phyloP scores from a whole-genome alignment of 2,888 invertebrate genomes.

The Cataglyphis livida region DNA sequence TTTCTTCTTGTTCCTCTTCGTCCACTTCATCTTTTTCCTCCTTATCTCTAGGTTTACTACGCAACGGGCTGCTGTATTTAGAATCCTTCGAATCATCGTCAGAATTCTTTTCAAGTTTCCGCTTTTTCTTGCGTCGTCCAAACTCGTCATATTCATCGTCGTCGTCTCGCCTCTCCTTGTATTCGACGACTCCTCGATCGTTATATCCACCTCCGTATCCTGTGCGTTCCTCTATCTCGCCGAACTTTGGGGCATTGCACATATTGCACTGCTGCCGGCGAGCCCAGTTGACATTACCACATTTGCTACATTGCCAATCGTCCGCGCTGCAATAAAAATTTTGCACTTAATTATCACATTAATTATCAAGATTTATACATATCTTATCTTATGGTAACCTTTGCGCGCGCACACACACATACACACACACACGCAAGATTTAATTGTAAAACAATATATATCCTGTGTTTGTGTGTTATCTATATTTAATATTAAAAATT shows the following conservation, averaged over 20 bases:
- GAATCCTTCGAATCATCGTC: slow-evolving; percentile 84
- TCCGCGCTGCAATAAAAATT: slow-evolving; percentile 92
- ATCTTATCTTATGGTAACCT: no score
- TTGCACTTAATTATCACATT: background rate
- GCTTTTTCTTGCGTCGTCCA: slow-evolving; percentile 89
- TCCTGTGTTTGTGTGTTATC: background rate
- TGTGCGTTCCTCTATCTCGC: slow-evolving; percentile 94
- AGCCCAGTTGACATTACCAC: slow-evolving; percentile 99
- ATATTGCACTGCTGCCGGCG: slow-evolving; percentile 98
- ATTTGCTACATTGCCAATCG: slow-evolving; percentile 99
- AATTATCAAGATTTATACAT: background rate
- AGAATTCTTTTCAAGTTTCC: slow-evolving; percentile 86
- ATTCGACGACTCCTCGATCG: slow-evolving; percentile 98
- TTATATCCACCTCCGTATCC: slow-evolving; percentile 97
- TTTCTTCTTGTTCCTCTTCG: slow-evolving; percentile 67
- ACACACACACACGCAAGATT: background rate
- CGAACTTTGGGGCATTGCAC: slow-evolving; percentile 99
- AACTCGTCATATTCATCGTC: slow-evolving; percentile 99
- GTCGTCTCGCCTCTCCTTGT: slow-evolving; percentile 93
- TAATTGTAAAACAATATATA: slow-evolving; percentile 26
- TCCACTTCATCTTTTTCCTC: slow-evolving; percentile 70
- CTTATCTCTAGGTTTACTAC: slow-evolving; percentile 79
- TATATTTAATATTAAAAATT: background rate
- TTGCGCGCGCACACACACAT: no score
- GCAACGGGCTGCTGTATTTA: slow-evolving; percentile 80